Conservation (phyloP, 2,797 vertebrate genomes). For the Chelmon rostratus region DNA sequence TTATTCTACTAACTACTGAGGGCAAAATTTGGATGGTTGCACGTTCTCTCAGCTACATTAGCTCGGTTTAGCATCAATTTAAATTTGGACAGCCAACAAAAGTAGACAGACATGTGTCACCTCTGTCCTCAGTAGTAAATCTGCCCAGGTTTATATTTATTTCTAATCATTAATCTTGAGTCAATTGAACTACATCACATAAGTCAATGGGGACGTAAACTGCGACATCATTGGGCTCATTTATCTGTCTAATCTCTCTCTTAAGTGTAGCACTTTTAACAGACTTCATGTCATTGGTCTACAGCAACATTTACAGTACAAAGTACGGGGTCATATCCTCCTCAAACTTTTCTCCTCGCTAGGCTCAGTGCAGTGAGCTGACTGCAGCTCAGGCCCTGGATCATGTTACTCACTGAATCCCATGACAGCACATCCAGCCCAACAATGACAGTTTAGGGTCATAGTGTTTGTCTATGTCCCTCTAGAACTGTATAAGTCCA, state of each 20-base stretch:
- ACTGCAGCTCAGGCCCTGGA: slow-evolving; percentile 82
- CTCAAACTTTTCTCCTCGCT: slow-evolving; percentile 45
- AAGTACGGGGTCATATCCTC: slow-evolving; percentile 17
- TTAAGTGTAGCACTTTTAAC: slow-evolving; percentile 11
- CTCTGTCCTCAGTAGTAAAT: neutral
- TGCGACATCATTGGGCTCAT: neutral
- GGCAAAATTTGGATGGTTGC: neutral
- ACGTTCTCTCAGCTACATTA: neutral
- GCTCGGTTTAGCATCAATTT: neutral
- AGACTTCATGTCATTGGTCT: slow-evolving; percentile 20
- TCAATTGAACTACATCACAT: neutral
- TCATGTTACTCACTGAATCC: slow-evolving; percentile 52
- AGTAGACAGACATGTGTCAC: neutral
- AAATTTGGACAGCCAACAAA: neutral
- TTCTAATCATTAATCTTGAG: neutral
- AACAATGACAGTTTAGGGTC: slow-evolving; percentile 80
- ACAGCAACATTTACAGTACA: neutral
- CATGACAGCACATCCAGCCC: slow-evolving; percentile 62
- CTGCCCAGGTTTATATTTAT: neutral
- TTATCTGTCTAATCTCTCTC: neutral
- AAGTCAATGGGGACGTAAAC: neutral
- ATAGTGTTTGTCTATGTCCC: slow-evolving; percentile 62
- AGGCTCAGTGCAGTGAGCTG: slow-evolving; percentile 39
- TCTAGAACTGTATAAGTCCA: slow-evolving; percentile 57
- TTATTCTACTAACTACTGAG: neutral